phyloP scores from a whole-genome alignment of 2,797 vertebrate genomes.

The Pantherophis alleghaniensis region DNA sequence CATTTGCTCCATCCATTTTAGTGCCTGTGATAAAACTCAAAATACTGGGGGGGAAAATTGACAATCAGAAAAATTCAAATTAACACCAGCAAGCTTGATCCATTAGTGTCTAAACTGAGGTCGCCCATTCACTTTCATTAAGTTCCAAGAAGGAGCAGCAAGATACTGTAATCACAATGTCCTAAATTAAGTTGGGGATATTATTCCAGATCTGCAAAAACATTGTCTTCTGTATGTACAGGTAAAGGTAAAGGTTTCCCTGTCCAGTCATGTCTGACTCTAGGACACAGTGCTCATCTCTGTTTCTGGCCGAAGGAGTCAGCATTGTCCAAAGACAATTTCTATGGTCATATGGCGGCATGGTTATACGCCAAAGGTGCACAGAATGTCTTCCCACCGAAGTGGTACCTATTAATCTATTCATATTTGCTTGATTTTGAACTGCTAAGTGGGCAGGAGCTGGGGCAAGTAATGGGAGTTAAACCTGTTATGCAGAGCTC shows the following conservation, averaged over 20 bases:
- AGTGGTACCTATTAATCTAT: background rate
- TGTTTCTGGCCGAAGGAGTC: background rate
- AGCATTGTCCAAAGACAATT: background rate
- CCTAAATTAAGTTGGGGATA: background rate
- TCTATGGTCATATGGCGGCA: background rate
- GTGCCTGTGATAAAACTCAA: background rate
- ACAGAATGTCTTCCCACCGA: background rate
- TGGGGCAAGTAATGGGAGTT: background rate
- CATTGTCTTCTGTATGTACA: slow-evolving; percentile 1
- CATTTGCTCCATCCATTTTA: background rate
- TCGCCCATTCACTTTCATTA: background rate
- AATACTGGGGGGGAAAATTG: background rate
- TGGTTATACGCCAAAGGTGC: background rate
- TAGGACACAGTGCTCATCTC: background rate
- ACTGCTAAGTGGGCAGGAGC: background rate
- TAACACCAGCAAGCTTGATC: background rate
- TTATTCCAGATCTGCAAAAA: background rate
- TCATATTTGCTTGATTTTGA: background rate
- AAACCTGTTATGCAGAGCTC: background rate
- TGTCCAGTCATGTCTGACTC: background rate
- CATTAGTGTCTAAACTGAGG: background rate
- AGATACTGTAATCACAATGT: background rate
- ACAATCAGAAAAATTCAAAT: background rate
- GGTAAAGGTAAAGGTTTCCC: background rate
- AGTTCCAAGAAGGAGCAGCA: background rate